phyloP scores from a whole-genome alignment of 2,113 vertebrate genomes.

The Chaetodon auriga region DNA sequence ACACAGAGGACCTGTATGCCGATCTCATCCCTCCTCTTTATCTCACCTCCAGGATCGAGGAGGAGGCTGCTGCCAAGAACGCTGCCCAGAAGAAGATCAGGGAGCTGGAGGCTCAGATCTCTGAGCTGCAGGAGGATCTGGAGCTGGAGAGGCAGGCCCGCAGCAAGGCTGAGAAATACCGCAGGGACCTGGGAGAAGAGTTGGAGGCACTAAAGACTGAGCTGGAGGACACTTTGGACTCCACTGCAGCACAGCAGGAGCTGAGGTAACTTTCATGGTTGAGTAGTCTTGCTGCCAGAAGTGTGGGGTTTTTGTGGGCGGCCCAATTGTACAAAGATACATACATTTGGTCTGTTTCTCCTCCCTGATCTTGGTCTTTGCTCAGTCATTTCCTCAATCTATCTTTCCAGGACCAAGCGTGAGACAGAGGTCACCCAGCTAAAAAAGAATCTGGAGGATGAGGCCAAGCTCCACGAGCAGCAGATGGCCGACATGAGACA shows the following conservation, averaged over 20 bases:
- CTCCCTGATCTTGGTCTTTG: not conserved
- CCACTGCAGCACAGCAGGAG: constrained; percentile 96
- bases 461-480: constrained; percentile 91
- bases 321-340: not conserved
- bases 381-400: not conserved
- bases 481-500: constrained; percentile 94
- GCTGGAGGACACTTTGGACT: constrained; percentile 94
- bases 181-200: constrained; percentile 94
- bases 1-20: not conserved
- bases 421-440: constrained; percentile 94
- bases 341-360: not conserved
- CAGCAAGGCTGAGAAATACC: constrained; percentile 93
- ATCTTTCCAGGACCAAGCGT: constrained; percentile 88
- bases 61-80: constrained; percentile 94
- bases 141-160: constrained; percentile 91
- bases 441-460: constrained; percentile 93
- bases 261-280: constrained; percentile 85
- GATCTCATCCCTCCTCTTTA: not conserved
- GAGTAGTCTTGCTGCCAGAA: no score
- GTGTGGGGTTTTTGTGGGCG: no score
- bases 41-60: constrained; percentile 88
- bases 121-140: constrained; percentile 95
- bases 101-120: constrained; percentile 95
- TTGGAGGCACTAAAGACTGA: constrained; percentile 96
- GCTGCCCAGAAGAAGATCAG: constrained; percentile 93